Percentiles rank a stretch among this genome's conserved stretches.
Conservation (phyloP, 2,113 vertebrate genomes). For the Hypanus sabinus region DNA sequence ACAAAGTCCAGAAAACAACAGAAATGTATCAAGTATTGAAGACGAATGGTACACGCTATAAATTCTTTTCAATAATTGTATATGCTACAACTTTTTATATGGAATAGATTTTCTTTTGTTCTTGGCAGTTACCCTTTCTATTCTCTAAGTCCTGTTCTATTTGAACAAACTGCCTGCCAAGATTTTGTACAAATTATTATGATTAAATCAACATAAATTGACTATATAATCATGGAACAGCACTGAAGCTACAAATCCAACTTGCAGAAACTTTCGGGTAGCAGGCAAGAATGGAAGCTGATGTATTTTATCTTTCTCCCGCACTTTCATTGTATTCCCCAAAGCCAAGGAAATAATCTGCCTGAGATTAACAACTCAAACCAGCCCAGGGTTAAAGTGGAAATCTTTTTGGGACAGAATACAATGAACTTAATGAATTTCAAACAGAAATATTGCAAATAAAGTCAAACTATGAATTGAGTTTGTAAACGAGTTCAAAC, state of each 20-base stretch:
- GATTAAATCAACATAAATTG: background rate
- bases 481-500: too few relatives aligned
- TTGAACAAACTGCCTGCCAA: background rate
- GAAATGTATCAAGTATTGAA: slow-evolving; percentile 50
- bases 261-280: background rate
- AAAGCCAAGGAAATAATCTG: background rate
- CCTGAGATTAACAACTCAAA: background rate
- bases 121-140: background rate
- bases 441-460: too few relatives aligned
- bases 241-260: background rate
- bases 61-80: background rate
- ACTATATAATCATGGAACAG: background rate
- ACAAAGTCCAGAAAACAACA: slow-evolving; percentile 53
- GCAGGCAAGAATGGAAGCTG: background rate
- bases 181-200: background rate
- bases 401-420: background rate
- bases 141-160: background rate
- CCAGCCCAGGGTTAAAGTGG: background rate
- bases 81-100: background rate
- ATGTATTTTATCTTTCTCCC: background rate
- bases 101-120: slow-evolving; percentile 2
- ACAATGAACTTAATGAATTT: background rate
- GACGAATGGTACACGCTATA: slow-evolving; percentile 62
- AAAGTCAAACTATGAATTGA: too few relatives aligned
- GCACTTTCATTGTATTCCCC: background rate